Percentiles rank a stretch among this genome's conserved stretches.
These are phyloP conservation scores for Cephus cinctus DNA, from an alignment of 1,140 invertebrate genomes.

Conservation along the genomic window DNA sequence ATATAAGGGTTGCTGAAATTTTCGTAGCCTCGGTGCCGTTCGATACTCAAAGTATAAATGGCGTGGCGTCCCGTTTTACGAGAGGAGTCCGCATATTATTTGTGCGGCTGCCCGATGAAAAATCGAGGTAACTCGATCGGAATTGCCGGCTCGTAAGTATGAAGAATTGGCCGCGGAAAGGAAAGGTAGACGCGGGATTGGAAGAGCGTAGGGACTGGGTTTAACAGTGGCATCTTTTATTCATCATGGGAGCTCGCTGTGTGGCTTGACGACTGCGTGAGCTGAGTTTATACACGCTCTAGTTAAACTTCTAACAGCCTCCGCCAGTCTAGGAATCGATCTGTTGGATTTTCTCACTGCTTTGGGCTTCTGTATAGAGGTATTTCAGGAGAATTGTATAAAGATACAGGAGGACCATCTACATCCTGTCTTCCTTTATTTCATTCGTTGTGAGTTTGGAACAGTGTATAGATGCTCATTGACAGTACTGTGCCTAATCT, in stretches of 20 bases:
- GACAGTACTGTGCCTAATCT: too few relatives aligned
- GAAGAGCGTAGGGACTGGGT: conserved; percentile 29
- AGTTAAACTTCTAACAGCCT: conserved; percentile 43
- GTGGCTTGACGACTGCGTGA: conserved; percentile 44
- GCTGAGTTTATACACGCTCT: conserved; percentile 41
- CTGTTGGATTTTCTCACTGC: conserved; percentile 29
- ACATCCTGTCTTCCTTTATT: too few relatives aligned
- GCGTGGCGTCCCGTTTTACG: too few relatives aligned
- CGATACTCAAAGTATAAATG: too few relatives aligned
- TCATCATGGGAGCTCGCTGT: conserved; percentile 36
- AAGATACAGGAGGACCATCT: too few relatives aligned
- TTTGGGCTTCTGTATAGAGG: too few relatives aligned
- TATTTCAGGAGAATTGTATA: too few relatives aligned
- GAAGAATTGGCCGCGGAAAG: conserved; percentile 19
- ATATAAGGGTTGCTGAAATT: too few relatives aligned
- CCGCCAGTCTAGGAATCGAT: conserved; percentile 39
- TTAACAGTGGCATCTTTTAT: conserved; percentile 45
- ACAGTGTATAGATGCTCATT: too few relatives aligned
- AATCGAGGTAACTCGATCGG: conserved; percentile 2
- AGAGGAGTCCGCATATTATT: too few relatives aligned
- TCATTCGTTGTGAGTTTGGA: too few relatives aligned
- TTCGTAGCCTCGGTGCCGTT: too few relatives aligned
- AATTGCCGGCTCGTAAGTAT: conserved; percentile 12
- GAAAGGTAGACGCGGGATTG: conserved; percentile 17
- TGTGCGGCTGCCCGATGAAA: background rate